Percentiles rank a stretch among this genome's conserved stretches.
These are phyloP conservation scores for Drosophila lowei DNA, from an alignment of 1,140 invertebrate genomes.

Conservation along the genomic window DNA sequence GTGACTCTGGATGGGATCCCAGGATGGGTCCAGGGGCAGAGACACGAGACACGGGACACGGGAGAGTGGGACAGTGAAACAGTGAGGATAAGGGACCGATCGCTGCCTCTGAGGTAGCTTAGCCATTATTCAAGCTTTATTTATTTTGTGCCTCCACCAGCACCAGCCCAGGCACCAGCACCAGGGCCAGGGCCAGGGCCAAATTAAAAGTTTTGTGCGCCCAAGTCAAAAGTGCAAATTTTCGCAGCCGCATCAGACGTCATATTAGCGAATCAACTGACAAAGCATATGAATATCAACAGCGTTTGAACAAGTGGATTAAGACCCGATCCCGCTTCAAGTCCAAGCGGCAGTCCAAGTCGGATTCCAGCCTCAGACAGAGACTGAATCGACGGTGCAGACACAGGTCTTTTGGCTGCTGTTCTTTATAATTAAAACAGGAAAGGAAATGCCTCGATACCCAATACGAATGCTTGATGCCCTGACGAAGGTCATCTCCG, in stretches of 20 bases:
- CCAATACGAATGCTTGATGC: neutral
- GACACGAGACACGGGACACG: too few species aligned
- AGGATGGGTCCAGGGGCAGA: too few species aligned
- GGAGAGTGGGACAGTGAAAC: too few species aligned
- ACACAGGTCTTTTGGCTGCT: slow-evolving; percentile 20
- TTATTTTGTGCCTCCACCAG: slow-evolving; percentile 63
- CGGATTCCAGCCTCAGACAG: slow-evolving; percentile 8
- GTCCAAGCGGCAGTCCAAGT: slow-evolving; percentile 6
- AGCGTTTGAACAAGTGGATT: slow-evolving; percentile 81
- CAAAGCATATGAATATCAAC: slow-evolving; percentile 82
- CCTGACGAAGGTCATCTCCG: neutral
- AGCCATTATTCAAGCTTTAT: slow-evolving; percentile 80
- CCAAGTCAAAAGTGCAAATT: slow-evolving; percentile 80
- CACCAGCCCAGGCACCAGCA: neutral
- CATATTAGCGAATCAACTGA: slow-evolving; percentile 82
- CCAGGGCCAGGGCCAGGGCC: slow-evolving; percentile 16
- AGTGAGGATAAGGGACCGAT: slow-evolving; percentile 1
- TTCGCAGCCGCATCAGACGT: slow-evolving; percentile 79
- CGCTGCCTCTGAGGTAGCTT: slow-evolving; percentile 65
- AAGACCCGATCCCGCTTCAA: slow-evolving; percentile 36
- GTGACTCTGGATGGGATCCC: slow-evolving; percentile 55
- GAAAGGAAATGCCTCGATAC: slow-evolving; percentile 7
- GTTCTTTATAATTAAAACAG: slow-evolving; percentile 57
- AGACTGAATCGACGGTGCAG: slow-evolving; percentile 5
- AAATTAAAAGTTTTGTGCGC: slow-evolving; percentile 73